These are phyloP conservation scores for Aelia acuminata DNA, from an alignment of 2,888 invertebrate species.

Conservation along the genomic window DNA sequence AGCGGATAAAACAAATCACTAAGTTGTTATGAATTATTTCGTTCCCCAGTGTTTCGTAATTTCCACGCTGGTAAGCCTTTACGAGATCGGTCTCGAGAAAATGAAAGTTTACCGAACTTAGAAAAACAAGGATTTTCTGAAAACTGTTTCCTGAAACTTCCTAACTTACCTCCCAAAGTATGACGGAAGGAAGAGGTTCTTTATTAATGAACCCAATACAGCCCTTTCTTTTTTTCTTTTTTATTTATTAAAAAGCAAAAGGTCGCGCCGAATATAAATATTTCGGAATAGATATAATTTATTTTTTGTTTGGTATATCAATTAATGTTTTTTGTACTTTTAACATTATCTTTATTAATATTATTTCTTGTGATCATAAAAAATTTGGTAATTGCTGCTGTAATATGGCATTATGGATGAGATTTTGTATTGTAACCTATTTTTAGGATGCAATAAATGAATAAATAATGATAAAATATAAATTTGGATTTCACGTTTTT, in stretches of 20 bases:
- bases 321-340: no score
- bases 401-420: no score
- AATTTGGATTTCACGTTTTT: no score
- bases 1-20: slow-evolving; percentile 14
- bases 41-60: background rate
- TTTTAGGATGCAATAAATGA: no score
- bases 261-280: background rate
- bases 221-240: background rate
- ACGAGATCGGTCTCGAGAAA: background rate
- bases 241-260: background rate
- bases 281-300: background rate
- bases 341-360: no score
- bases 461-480: no score
- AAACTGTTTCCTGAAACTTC: slow-evolving; percentile 37
- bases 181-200: background rate
- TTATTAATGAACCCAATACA: slow-evolving; percentile 3
- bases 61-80: slow-evolving; percentile 28
- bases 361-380: no score
- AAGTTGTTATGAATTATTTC: background rate
- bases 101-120: slow-evolving; percentile 42
- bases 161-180: slow-evolving; percentile 12
- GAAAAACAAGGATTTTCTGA: slow-evolving; percentile 40
- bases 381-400: no score
- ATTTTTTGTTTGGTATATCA: background rate
- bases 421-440: no score